Percentiles rank a stretch among this genome's conserved stretches.
These are phyloP conservation scores for Dasypus novemcinctus DNA, from an alignment of 2,113 vertebrate species.

Conservation along the genomic window DNA sequence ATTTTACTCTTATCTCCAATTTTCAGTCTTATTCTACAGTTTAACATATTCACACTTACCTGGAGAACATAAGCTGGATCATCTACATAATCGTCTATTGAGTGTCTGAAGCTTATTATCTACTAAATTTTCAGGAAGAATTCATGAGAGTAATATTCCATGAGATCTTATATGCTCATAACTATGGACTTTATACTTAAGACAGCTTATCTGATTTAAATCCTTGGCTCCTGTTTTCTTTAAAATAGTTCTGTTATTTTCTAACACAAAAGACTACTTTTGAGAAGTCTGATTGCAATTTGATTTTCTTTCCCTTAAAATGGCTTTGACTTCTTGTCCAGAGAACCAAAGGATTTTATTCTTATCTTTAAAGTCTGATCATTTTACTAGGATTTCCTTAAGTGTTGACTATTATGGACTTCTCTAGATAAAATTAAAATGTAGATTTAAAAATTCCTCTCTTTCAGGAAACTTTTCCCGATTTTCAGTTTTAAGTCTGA, in stretches of 20 bases:
- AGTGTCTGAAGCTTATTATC: neutral
- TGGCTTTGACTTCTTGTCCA: neutral
- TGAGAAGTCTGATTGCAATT: neutral
- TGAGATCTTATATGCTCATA: neutral
- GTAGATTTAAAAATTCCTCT: neutral
- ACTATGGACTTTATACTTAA: neutral
- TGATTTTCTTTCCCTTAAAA: conserved; percentile 3
- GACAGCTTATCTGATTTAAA: neutral
- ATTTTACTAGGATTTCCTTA: neutral
- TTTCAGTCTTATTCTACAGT: neutral
- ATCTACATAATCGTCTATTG: neutral
- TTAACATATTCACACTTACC: neutral
- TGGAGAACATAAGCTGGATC: neutral
- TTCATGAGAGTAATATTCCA: neutral
- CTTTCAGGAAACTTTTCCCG: neutral
- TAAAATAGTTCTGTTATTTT: neutral
- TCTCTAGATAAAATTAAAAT: neutral
- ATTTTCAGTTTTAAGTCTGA: neutral
- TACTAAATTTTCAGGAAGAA: neutral
- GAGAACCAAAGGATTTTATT: neutral
- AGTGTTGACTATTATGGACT: neutral
- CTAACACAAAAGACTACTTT: neutral
- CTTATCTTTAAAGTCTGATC: neutral
- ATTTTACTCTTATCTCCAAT: neutral
- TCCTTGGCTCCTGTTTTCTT: neutral